Evolutionary conservation across 1,140 invertebrate genomes (phyloP).

Genomic region (Bombus soroeensis): DNA sequence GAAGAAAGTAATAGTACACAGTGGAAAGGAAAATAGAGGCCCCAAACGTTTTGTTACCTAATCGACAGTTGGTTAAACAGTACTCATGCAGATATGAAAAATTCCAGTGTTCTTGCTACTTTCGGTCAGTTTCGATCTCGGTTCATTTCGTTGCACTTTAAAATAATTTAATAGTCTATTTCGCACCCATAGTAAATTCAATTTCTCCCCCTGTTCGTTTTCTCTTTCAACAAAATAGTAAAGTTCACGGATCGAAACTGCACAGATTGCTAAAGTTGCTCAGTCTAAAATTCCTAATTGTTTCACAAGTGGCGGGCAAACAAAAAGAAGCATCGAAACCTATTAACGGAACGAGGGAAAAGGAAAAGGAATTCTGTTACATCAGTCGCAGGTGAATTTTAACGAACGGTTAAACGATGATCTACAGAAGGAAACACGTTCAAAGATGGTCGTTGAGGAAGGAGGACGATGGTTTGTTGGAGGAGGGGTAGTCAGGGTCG

Average conservation of each 20-base stretch:
- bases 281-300: too few species aligned
- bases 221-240: slow-evolving; percentile 5
- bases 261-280: not conserved
- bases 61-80: not conserved
- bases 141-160: not conserved
- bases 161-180: not conserved
- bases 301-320: not conserved
- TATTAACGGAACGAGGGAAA: not conserved
- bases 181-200: not conserved
- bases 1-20: not conserved
- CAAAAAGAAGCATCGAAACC: not conserved
- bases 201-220: not conserved
- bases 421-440: not conserved
- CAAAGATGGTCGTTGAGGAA: slow-evolving; percentile 20
- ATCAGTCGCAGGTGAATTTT: not conserved
- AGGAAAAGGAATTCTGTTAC: not conserved
- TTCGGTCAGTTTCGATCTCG: not conserved
- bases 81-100: not conserved
- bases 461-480: not conserved
- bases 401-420: not conserved
- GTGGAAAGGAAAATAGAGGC: not conserved
- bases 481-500: slow-evolving; percentile 53
- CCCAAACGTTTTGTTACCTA: not conserved
- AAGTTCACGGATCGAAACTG: not conserved
- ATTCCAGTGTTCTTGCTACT: not conserved